Conservation (phyloP, 2,888 invertebrate species). For the Leuctra nigra region DNA sequence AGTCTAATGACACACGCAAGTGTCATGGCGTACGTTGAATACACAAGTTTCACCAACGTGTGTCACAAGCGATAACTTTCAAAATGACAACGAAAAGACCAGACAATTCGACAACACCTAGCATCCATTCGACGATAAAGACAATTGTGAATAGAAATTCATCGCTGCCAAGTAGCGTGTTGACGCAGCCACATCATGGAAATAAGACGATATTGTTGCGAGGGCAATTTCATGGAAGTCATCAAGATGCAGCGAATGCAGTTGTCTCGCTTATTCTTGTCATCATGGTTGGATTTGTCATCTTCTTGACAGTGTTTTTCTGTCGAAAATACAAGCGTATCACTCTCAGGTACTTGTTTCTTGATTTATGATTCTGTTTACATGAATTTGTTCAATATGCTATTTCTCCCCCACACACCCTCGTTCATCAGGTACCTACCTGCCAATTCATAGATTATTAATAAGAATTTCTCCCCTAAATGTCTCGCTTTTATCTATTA, state of each 20-base stretch:
- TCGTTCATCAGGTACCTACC: too few relatives aligned
- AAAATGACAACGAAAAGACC: not conserved
- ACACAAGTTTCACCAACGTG: too few relatives aligned
- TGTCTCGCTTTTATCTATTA: too few relatives aligned
- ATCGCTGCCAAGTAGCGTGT: not conserved
- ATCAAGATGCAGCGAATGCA: conserved; percentile 20
- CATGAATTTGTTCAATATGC: too few relatives aligned
- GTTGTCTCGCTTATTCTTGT: conserved; percentile 23
- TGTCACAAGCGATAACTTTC: too few relatives aligned
- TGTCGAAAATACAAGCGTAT: conserved; percentile 27
- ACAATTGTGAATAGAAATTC: not conserved
- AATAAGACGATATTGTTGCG: conserved; percentile 18
- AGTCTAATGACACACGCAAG: too few relatives aligned
- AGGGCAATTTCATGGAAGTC: conserved; percentile 6
- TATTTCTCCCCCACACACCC: too few relatives aligned
- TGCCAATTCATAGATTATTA: too few relatives aligned
- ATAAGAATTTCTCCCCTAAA: too few relatives aligned
- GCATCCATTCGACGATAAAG: not conserved
- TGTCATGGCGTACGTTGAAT: too few relatives aligned
- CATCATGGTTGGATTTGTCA: conserved; percentile 25
- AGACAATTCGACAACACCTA: not conserved
- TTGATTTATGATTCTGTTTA: too few relatives aligned
- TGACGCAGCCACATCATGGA: not conserved
- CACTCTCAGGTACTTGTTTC: conserved; percentile 24
- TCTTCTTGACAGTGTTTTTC: conserved; percentile 26